These are phyloP conservation scores for Drosophila mimetica DNA, from an alignment of 2,888 invertebrate species.

Conservation along the genomic window DNA sequence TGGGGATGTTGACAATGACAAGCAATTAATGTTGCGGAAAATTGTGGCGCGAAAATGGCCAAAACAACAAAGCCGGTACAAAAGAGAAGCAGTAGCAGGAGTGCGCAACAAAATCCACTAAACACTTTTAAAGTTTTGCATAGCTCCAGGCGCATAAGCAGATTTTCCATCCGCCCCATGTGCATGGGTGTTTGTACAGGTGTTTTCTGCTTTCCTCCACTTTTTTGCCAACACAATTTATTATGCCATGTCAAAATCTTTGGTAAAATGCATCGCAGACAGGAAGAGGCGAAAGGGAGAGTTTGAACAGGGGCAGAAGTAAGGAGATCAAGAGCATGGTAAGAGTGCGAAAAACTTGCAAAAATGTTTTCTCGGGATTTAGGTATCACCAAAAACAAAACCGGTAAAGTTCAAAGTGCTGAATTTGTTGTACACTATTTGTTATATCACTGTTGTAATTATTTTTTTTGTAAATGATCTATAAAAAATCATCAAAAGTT, in stretches of 20 bases:
- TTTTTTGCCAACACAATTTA: conserved; percentile 57
- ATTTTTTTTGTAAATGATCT: background rate
- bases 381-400: conserved; percentile 20
- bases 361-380: conserved; percentile 63
- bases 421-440: background rate
- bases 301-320: conserved; percentile 15
- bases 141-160: conserved; percentile 34
- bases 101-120: conserved; percentile 39
- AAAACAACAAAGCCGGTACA: conserved; percentile 41
- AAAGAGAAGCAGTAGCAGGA: background rate
- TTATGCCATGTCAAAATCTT: conserved; percentile 73
- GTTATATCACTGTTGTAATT: background rate
- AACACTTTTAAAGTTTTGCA: conserved; percentile 62
- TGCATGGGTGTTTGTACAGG: conserved; percentile 56
- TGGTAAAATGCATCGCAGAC: conserved; percentile 59
- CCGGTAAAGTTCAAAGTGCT: fast-evolving
- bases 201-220: conserved; percentile 45
- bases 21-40: conserved; percentile 71
- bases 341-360: conserved; percentile 44
- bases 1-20: conserved; percentile 60
- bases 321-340: conserved; percentile 17
- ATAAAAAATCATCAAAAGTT: background rate
- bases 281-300: conserved; percentile 5
- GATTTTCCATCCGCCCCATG: conserved; percentile 31
- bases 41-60: conserved; percentile 57